Evolutionary conservation across 1,140 invertebrate species (phyloP).

Genomic region (Thalassaphorura encarpata): DNA sequence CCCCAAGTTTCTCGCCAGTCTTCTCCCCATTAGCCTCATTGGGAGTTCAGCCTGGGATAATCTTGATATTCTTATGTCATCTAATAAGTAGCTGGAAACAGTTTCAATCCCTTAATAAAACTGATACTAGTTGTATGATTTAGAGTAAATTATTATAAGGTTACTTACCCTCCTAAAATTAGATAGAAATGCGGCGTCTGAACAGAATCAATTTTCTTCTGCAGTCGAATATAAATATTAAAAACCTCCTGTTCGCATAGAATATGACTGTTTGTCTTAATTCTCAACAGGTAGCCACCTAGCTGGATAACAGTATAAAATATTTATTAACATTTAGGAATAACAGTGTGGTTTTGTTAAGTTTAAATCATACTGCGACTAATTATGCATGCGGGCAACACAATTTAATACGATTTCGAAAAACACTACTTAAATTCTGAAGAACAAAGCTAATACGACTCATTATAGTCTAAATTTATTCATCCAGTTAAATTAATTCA

Average conservation of each 20-base stretch:
- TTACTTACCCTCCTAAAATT: conserved; percentile 16
- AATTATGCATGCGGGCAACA: too few species aligned
- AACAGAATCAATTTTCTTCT: conserved; percentile 14
- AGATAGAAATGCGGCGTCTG: conserved; percentile 7
- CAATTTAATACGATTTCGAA: too few species aligned
- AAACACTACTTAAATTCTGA: too few species aligned
- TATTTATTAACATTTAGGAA: too few species aligned
- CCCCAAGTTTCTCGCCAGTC: conserved; percentile 6
- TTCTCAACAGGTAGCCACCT: conserved; percentile 10
- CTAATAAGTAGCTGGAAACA: conserved; percentile 7
- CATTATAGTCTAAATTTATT: too few species aligned
- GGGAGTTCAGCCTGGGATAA: conserved; percentile 2
- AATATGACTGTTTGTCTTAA: conserved; percentile 1
- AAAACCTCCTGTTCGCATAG: conserved; percentile 10
- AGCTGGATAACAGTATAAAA: too few species aligned
- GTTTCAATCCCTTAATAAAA: not conserved
- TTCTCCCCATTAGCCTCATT: conserved; percentile 8
- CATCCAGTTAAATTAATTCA: too few species aligned
- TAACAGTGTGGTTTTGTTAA: too few species aligned
- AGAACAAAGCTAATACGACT: too few species aligned
- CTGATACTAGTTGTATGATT: not conserved
- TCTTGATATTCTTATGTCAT: conserved; percentile 17
- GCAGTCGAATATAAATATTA: conserved; percentile 21
- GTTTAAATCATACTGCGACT: too few species aligned
- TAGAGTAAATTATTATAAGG: not conserved